phyloP scores from a whole-genome alignment of 2,888 invertebrate genomes.

The Alentia gelatinosa region DNA sequence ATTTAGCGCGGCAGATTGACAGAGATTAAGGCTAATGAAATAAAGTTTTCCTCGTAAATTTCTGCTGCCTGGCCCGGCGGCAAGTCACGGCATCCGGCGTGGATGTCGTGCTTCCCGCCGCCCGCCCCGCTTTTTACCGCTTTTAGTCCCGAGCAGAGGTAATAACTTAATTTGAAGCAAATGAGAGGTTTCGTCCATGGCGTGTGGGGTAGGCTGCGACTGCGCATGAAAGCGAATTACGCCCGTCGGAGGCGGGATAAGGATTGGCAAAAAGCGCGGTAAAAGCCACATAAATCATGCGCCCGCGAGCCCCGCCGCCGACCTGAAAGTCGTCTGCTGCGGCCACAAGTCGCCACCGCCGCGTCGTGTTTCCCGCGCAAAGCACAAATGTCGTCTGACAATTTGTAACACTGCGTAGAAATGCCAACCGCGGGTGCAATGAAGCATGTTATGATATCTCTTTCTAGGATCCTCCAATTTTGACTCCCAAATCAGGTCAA shows the following conservation, averaged over 20 bases:
- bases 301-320: not conserved
- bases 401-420: not conserved
- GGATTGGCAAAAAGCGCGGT: conserved; percentile 51
- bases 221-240: conserved; percentile 49
- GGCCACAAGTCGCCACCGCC: not conserved
- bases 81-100: conserved; percentile 44
- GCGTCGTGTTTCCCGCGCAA: too few relatives aligned
- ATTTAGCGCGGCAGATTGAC: conserved; percentile 42
- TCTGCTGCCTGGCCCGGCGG: conserved; percentile 8
- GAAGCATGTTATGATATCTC: not conserved
- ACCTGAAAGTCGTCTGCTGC: conserved; percentile 27
- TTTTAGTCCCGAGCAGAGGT: conserved; percentile 4
- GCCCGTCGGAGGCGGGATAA: conserved; percentile 2
- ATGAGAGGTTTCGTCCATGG: conserved; percentile 41
- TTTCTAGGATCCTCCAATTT: not conserved
- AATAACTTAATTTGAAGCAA: conserved; percentile 53
- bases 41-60: conserved; percentile 51
- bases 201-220: not conserved
- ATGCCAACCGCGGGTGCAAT: too few relatives aligned
- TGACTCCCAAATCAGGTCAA: not conserved
- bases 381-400: not conserved
- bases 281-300: conserved; percentile 53
- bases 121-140: conserved; percentile 30
- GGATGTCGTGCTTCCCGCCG: conserved; percentile 49
- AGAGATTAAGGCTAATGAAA: conserved; percentile 49